A percentile compares a stretch with the other conserved stretches of the same genome.
Conservation (phyloP, 2,797 vertebrate species). For the Chromobotia macracanthus region DNA sequence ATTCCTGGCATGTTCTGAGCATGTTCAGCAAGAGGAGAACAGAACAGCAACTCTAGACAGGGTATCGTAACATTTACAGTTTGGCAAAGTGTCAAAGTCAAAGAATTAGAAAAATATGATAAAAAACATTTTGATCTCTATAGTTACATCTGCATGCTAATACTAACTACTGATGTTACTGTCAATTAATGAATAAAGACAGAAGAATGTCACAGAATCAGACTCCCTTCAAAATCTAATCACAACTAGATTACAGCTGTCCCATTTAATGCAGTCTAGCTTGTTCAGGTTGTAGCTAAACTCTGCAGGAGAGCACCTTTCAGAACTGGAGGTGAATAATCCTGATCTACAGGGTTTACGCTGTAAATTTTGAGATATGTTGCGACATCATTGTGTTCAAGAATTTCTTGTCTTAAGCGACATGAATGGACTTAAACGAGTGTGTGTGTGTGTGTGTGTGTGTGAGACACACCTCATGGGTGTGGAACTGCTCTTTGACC, state of each 20-base stretch:
- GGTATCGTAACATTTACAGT: not conserved
- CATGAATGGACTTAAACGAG: not conserved
- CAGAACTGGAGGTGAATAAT: too few relatives aligned
- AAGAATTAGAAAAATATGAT: not conserved
- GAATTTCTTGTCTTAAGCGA: too few relatives aligned
- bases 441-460: not conserved
- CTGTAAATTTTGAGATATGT: too few relatives aligned
- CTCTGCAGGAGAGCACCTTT: too few relatives aligned
- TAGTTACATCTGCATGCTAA: not conserved
- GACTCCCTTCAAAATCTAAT: too few relatives aligned
- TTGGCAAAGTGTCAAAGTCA: too few relatives aligned
- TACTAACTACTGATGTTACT: not conserved
- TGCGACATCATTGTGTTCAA: too few relatives aligned
- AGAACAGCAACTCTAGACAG: conserved; percentile 22
- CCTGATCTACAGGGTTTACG: too few relatives aligned
- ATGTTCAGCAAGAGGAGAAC: conserved; percentile 60
- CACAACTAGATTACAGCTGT: too few relatives aligned
- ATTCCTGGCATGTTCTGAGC: conserved; percentile 75
- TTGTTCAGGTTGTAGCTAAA: too few relatives aligned
- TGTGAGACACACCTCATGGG: conserved; percentile 84
- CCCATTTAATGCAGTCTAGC: too few relatives aligned
- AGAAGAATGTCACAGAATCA: not conserved
- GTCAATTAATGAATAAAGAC: not conserved
- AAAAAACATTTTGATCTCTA: not conserved
- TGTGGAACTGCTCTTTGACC: conserved; percentile 96